A percentile compares a stretch with the other conserved stretches of the same genome.
Conservation (phyloP, 2,888 invertebrate species). For the Slavum lentiscoides region DNA sequence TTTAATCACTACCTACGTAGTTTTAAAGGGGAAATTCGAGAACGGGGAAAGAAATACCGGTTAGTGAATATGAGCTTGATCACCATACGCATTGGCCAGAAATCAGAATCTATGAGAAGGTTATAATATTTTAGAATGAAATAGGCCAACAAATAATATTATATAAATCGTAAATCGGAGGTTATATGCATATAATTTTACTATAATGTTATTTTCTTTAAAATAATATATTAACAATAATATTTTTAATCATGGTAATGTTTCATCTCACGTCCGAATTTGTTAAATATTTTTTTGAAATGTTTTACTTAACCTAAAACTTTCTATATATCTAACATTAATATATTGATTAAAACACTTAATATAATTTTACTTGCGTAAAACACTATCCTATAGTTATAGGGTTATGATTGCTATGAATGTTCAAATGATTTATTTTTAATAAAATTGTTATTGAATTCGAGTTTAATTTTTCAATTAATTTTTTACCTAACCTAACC, state of each 20-base stretch:
- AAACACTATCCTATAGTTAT: too few relatives aligned
- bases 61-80: background rate
- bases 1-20: background rate
- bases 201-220: too few relatives aligned
- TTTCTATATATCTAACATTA: too few relatives aligned
- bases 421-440: too few relatives aligned
- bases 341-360: too few relatives aligned
- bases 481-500: too few relatives aligned
- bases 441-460: too few relatives aligned
- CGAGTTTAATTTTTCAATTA: too few relatives aligned
- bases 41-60: background rate
- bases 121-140: background rate
- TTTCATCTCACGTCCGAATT: background rate
- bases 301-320: too few relatives aligned
- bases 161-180: background rate
- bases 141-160: background rate
- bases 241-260: background rate
- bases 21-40: background rate
- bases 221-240: background rate
- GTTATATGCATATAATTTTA: background rate
- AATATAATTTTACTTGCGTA: too few relatives aligned
- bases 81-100: background rate
- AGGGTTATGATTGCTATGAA: too few relatives aligned
- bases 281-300: too few relatives aligned
- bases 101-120: background rate